These are phyloP conservation scores for Musca domestica DNA, from an alignment of 1,140 invertebrate species.

Conservation along the genomic window DNA sequence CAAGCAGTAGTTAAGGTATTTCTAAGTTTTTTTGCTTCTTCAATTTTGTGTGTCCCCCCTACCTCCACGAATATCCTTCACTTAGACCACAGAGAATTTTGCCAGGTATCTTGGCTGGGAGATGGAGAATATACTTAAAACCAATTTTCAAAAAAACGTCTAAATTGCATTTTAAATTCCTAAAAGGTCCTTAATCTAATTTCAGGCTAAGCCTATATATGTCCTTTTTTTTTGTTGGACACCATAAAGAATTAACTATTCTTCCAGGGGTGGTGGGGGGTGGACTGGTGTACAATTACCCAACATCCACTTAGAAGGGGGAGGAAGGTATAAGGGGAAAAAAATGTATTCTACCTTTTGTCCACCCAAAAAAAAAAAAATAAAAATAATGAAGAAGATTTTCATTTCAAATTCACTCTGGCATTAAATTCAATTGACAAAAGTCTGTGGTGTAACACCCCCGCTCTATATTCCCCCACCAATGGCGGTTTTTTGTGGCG, in stretches of 20 bases:
- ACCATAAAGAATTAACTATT: background rate
- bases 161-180: constrained; percentile 1
- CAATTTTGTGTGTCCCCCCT: too few relatives aligned
- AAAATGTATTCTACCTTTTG: background rate
- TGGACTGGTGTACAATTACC: background rate
- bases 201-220: background rate
- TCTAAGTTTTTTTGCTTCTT: too few relatives aligned
- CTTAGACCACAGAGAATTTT: too few relatives aligned
- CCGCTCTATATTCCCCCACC: background rate
- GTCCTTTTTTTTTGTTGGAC: background rate
- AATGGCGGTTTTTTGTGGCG: too few relatives aligned
- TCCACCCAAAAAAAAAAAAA: background rate
- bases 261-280: background rate
- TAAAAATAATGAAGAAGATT: background rate
- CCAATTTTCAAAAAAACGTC: background rate
- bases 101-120: too few relatives aligned
- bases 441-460: background rate
- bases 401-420: background rate
- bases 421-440: constrained; percentile 6
- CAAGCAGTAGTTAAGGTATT: too few relatives aligned
- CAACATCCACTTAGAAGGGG: background rate
- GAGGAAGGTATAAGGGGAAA: background rate
- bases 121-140: background rate
- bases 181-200: constrained; percentile 1
- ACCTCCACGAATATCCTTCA: too few relatives aligned